Evolutionary conservation across 2,113 vertebrate species (phyloP), one percentile per base, ranked within the genome.

Genomic region (Ia io): DNA sequence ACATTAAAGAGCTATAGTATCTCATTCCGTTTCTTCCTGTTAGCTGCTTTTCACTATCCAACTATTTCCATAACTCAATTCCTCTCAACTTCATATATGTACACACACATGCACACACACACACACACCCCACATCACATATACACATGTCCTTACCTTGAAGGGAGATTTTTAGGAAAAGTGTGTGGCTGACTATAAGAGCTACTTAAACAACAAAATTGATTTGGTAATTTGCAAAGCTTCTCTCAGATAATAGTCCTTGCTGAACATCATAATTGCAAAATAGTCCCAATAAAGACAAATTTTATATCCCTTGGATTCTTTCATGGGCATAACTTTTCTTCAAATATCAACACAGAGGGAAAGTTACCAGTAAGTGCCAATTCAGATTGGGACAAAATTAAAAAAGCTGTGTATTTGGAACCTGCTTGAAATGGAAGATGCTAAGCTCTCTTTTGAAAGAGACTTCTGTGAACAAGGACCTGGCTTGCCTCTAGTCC

Each of bases 291-390:
- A 51, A 1, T 42, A 30, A 86, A 96, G 91, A 88, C 40, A 95
- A 77, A 91, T 84, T 96, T 96, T 96, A 78, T 63, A 84, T 73
- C 65, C n/a, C 35, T 97, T 91, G 59, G 89, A 90, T 90, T 74
- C 35, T 67, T 37, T 28, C 49, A 70, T 70, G 82, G 32, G 30
- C 47, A 82, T 87, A 65, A 84, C 65, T 95, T 91, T 44, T 67
- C 53, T 80, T 95, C 77, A 94, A 94, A 88, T 47, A 82, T 91
- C 59, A 95, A 47, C 65, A 80, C 17, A 65, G 40, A 22, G 5
- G n/a, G 67, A 79, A 65, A 22, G 20, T 82, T 80, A 85, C 65
- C 91, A 90, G 37, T 88, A 94, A n/a, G 44, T 93, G 94, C 35
- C 91, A 84, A 30, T 63, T 96, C 61, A 44, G 28, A 10, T 85